These are phyloP conservation scores for Clamator glandarius DNA, from an alignment of 2,797 vertebrate genomes.

Conservation along the genomic window DNA sequence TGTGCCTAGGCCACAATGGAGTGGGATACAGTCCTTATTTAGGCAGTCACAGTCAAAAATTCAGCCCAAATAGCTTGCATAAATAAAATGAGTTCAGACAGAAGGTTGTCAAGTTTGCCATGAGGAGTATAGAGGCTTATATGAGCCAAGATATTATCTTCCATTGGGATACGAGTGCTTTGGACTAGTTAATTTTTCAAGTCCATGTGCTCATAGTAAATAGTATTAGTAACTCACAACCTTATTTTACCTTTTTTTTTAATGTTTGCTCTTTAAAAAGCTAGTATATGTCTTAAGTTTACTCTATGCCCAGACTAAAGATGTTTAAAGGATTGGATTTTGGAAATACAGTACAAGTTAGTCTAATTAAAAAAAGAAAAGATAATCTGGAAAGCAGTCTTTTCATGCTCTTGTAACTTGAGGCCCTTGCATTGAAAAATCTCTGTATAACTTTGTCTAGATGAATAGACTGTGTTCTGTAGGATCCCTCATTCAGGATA, in stretches of 20 bases:
- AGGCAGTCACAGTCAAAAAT: not conserved
- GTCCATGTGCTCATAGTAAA: not conserved
- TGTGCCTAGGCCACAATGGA: not conserved
- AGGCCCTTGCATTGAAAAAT: not conserved
- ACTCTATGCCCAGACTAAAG: not conserved
- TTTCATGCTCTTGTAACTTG: rapidly evolving
- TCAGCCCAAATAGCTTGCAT: not conserved
- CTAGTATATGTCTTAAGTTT: not conserved
- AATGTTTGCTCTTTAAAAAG: not conserved
- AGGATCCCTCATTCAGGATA: not conserved
- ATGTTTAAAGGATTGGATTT: not conserved
- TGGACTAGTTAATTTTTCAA: not conserved
- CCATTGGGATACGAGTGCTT: not conserved
- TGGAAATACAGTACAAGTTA: not conserved
- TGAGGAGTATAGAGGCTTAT: not conserved
- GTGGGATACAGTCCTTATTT: not conserved
- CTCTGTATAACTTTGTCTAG: not conserved
- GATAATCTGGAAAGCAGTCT: not conserved
- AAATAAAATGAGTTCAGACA: not conserved
- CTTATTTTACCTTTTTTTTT: not conserved
- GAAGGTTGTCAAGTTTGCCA: not conserved
- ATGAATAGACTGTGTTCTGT: not conserved
- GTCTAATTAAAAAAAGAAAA: not conserved
- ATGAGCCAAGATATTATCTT: not conserved
- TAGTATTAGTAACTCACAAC: not conserved